A percentile compares a stretch with the other conserved stretches of the same genome.
Conservation (phyloP, 2,113 vertebrate species). For the Oostethus manadensis region DNA sequence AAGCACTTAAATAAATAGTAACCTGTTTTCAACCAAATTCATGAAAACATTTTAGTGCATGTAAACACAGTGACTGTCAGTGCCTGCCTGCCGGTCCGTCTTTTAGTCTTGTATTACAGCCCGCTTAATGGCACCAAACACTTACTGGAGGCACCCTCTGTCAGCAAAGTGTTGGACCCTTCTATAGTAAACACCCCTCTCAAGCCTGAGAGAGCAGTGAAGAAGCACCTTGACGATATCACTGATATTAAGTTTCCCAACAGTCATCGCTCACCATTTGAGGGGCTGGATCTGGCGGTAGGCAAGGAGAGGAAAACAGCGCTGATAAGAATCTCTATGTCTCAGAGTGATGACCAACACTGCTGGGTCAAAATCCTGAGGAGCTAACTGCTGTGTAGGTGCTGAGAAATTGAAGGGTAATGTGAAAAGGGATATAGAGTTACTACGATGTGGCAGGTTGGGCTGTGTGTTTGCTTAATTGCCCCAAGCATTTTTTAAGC, state of each 20-base stretch:
- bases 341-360: constrained; percentile 64
- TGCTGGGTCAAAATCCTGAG: constrained; percentile 65
- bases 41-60: too few relatives aligned
- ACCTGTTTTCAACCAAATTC: too few relatives aligned
- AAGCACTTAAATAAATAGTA: too few relatives aligned
- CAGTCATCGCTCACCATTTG: constrained; percentile 57
- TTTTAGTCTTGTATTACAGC: constrained; percentile 57
- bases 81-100: neutral
- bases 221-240: constrained; percentile 70
- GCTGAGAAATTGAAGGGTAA: constrained; percentile 61
- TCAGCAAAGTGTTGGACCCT: constrained; percentile 44
- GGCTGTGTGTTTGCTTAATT: constrained; percentile 49
- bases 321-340: constrained; percentile 70
- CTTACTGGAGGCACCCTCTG: constrained; percentile 42
- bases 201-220: constrained; percentile 39
- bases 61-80: too few relatives aligned
- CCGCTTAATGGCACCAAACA: constrained; percentile 56
- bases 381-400: constrained; percentile 59
- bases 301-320: constrained; percentile 19
- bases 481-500: constrained; percentile 45
- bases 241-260: constrained; percentile 70
- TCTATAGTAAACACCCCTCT: constrained; percentile 54
- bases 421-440: constrained; percentile 58
- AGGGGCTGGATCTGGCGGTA: constrained; percentile 33
- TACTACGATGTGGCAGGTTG: constrained; percentile 38